These are phyloP conservation scores for Clarias pachynema DNA, from an alignment of 2,797 vertebrate genomes.

Conservation along the genomic window DNA sequence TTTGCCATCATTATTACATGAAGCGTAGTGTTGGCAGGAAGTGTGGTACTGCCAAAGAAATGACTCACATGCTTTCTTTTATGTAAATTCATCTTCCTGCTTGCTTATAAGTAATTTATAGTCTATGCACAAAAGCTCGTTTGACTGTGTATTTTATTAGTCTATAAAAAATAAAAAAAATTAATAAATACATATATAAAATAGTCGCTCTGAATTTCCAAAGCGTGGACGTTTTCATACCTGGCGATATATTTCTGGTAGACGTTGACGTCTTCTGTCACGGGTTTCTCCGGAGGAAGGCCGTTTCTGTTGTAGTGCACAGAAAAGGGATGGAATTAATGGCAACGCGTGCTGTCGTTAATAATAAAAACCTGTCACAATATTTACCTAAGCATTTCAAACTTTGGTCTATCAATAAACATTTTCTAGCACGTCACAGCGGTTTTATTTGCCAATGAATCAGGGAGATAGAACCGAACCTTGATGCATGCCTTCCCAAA, in stretches of 20 bases:
- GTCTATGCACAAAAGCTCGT: slow-evolving; percentile 64
- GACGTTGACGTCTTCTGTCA: slow-evolving; percentile 96
- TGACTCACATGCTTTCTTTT: slow-evolving; percentile 64
- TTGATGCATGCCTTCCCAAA: slow-evolving; percentile 78
- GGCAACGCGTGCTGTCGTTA: slow-evolving; percentile 70
- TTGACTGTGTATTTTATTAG: slow-evolving; percentile 66
- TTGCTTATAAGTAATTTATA: slow-evolving; percentile 72
- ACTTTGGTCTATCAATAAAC: slow-evolving; percentile 81
- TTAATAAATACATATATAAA: not conserved
- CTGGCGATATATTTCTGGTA: slow-evolving; percentile 99
- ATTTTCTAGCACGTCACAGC: slow-evolving; percentile 74
- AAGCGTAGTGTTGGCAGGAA: slow-evolving; percentile 31
- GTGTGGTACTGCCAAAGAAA: slow-evolving; percentile 54
- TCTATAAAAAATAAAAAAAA: slow-evolving; percentile 66
- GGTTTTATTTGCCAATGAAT: slow-evolving; percentile 73
- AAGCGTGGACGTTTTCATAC: slow-evolving; percentile 83
- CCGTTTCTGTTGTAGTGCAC: slow-evolving; percentile 87
- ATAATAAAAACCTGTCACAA: slow-evolving; percentile 82
- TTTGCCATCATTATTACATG: slow-evolving; percentile 41
- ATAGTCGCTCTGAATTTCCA: slow-evolving; percentile 54
- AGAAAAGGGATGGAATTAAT: slow-evolving; percentile 78
- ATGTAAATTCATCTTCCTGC: slow-evolving; percentile 65
- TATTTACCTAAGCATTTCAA: slow-evolving; percentile 80
- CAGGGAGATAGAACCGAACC: slow-evolving; percentile 65
- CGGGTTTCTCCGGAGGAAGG: slow-evolving; percentile 97